Conservation (phyloP, 2,113 vertebrate species). For the Ictidomys tridecemlineatus region DNA sequence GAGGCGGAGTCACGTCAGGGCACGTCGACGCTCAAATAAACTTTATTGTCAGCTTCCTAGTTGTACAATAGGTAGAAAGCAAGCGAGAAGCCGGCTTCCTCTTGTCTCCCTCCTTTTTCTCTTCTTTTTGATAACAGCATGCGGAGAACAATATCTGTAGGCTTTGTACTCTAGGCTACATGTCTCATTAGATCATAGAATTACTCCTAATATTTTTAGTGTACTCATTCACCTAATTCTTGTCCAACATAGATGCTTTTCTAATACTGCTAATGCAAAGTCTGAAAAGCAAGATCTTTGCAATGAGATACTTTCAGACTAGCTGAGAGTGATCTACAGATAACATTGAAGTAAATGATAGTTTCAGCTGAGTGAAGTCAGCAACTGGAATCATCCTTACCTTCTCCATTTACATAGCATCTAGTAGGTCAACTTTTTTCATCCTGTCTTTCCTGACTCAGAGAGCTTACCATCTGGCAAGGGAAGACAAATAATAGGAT, state of each 20-base stretch:
- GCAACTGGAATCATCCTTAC: background rate
- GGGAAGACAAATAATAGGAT: background rate
- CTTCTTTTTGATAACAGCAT: background rate
- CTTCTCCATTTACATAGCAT: background rate
- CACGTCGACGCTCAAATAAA: constrained; percentile 67
- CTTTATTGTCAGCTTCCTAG: constrained; percentile 64
- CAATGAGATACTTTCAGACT: background rate
- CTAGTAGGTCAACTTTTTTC: background rate
- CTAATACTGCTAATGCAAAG: background rate
- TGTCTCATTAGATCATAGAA: background rate
- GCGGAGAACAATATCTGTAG: background rate
- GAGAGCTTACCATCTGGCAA: background rate
- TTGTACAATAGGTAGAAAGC: constrained; percentile 25
- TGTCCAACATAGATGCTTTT: constrained; percentile 12
- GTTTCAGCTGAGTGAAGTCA: background rate
- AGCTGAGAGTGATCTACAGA: background rate
- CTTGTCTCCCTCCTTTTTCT: background rate
- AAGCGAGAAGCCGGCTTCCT: rapidly evolving
- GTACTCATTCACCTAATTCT: background rate
- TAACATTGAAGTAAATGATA: background rate
- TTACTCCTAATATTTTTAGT: constrained; percentile 9
- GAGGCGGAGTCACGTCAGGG: constrained; percentile 58
- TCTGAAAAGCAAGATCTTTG: background rate
- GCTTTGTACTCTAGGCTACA: background rate
- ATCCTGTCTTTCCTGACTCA: background rate